Percentiles rank a stretch among this genome's conserved stretches.
phyloP scores from a whole-genome alignment of 2,888 invertebrate genomes.

The Mycalesis mineus region DNA sequence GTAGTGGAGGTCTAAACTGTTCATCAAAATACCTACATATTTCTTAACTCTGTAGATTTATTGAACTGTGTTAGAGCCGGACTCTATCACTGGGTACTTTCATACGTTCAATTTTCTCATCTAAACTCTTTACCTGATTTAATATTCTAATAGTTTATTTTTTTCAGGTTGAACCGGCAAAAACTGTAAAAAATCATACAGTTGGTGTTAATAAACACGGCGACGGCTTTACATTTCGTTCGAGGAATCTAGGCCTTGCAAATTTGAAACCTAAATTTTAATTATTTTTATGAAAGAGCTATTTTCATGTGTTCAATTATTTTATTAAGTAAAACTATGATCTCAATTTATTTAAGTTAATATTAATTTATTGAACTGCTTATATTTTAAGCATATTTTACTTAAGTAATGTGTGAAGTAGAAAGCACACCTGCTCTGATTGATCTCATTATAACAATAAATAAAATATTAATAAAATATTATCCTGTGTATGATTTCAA shows the following conservation, averaged over 20 bases:
- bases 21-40: no score
- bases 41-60: no score
- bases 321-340: background rate
- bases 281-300: slow-evolving; percentile 13
- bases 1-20: no score
- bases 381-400: background rate
- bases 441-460: background rate
- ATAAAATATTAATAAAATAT: background rate
- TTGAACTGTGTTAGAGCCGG: no score
- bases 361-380: background rate
- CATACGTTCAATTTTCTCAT: no score
- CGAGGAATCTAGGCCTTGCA: slow-evolving; percentile 52
- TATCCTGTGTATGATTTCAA: slow-evolving; percentile 14
- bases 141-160: background rate
- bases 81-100: no score
- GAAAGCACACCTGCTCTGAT: slow-evolving; percentile 2
- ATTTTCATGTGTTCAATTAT: slow-evolving; percentile 42
- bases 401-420: background rate
- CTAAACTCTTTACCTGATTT: no score
- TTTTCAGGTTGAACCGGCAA: slow-evolving; percentile 64
- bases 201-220: slow-evolving; percentile 32
- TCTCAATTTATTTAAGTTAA: slow-evolving; percentile 1
- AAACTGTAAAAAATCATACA: slow-evolving; percentile 46
- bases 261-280: slow-evolving; percentile 63
- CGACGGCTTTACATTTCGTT: slow-evolving; percentile 56